Base-by-base conservation (phyloP, 2,113 vertebrate genomes). In the Etia nguti region DNA sequence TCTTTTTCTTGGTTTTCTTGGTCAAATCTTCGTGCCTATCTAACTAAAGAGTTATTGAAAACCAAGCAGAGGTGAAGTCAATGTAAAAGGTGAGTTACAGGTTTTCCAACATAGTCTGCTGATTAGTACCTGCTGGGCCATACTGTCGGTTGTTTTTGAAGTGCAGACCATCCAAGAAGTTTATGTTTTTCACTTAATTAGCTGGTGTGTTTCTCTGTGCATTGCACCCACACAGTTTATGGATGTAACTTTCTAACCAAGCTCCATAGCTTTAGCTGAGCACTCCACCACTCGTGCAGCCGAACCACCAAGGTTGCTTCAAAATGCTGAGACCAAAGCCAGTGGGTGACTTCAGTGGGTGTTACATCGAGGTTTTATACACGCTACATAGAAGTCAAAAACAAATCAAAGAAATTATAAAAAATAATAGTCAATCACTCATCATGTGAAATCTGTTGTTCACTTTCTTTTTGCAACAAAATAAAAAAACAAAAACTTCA, bases 201-300 rank as follows among this genome's bases (percentile, higher is more conserved):
- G 13, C 34, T 65, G 1, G 16, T 50, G 26, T 31, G 43, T 46
- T 29, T 77, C 16, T 75, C 6, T 75, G 24, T 29, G 24, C 24
- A 48, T 29, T 48, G 16, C 4, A 0, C 41, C 52, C 16, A 29
- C 0, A 12, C 24, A 31, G 15, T 31, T 75, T 50, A 75, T 31
- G 15, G 43, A 20, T 48, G 2, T 20, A 50, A 20, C 70, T 29
- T 48, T 6, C 2, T 11, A 48, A 10, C 68, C 41, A 75, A 48
- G 24, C 9, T 50, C 4, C 16, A 0, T 12, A 77, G 3, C 2
- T 50, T 77, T 31, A 77, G 43, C 43, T 77, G 4, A 48, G 43
- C 24, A 29, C 24, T 75, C 60, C 24, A 48, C 24, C 24, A 26
- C 22, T 16, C 38, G 1, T 73, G 2, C 13, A 73, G 68, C 70